A percentile compares a stretch with the other conserved stretches of the same genome.
These are phyloP conservation scores for Geococcyx californianus DNA, from an alignment of 2,113 vertebrate species.

Conservation along the genomic window DNA sequence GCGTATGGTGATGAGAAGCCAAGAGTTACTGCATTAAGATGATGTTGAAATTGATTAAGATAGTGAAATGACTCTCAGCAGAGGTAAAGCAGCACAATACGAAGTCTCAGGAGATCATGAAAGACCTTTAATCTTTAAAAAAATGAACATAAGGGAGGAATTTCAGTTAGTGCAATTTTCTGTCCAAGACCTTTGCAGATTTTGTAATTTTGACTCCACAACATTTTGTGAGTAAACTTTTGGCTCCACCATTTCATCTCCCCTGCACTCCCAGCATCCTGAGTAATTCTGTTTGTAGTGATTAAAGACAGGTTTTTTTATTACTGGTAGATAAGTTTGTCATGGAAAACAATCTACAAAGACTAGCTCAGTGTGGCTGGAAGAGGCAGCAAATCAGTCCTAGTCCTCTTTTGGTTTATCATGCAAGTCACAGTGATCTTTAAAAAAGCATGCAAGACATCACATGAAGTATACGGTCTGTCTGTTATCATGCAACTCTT, in stretches of 20 bases:
- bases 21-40: background rate
- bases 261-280: background rate
- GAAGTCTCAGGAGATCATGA: background rate
- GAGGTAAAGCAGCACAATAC: background rate
- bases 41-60: background rate
- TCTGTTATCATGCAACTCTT: background rate
- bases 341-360: background rate
- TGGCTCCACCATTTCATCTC: background rate
- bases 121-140: background rate
- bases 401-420: background rate
- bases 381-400: background rate
- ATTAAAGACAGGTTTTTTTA: background rate
- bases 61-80: background rate
- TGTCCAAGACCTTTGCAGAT: background rate
- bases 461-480: background rate
- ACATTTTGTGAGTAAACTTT: background rate
- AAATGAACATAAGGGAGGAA: background rate
- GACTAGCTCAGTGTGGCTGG: background rate
- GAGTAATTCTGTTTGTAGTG: background rate
- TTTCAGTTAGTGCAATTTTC: background rate
- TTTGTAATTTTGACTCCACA: background rate
- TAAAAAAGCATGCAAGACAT: background rate
- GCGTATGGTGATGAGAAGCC: background rate
- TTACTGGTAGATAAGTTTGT: background rate
- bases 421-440: background rate